Conservation (phyloP, 1,140 invertebrate species). For the Calephelis virginiensis region DNA sequence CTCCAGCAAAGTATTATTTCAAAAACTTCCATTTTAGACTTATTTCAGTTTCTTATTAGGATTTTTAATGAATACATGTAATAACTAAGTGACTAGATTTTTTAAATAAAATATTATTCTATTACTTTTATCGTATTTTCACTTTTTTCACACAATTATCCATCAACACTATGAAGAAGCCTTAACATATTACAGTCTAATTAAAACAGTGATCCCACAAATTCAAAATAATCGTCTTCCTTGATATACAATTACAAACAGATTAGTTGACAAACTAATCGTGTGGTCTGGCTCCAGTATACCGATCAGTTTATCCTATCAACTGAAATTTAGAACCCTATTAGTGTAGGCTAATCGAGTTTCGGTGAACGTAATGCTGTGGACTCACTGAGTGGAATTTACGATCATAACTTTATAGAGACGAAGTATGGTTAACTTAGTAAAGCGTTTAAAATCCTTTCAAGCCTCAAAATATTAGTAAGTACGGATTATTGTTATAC, state of each 20-base stretch:
- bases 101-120: too few species aligned
- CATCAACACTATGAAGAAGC: neutral
- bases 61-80: too few species aligned
- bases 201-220: neutral
- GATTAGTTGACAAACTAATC: conserved; percentile 8
- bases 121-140: too few species aligned
- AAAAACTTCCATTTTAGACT: too few species aligned
- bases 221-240: neutral
- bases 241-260: neutral
- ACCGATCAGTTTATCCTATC: conserved; percentile 11
- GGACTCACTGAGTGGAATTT: conserved; percentile 17
- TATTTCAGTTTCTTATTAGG: too few species aligned
- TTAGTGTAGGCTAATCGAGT: conserved; percentile 22
- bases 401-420: conserved; percentile 18
- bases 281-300: neutral
- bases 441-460: too few species aligned
- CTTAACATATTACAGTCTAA: neutral
- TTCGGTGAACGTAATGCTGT: conserved; percentile 2
- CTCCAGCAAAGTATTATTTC: too few species aligned
- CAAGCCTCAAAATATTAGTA: too few species aligned
- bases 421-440: neutral
- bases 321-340: conserved; percentile 17
- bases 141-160: too few species aligned
- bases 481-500: too few species aligned
- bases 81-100: too few species aligned